Percentiles rank a stretch among this genome's conserved stretches.
Evolutionary conservation across 2,113 vertebrate genomes (phyloP).

Genomic region (Melanocharis versteri): DNA sequence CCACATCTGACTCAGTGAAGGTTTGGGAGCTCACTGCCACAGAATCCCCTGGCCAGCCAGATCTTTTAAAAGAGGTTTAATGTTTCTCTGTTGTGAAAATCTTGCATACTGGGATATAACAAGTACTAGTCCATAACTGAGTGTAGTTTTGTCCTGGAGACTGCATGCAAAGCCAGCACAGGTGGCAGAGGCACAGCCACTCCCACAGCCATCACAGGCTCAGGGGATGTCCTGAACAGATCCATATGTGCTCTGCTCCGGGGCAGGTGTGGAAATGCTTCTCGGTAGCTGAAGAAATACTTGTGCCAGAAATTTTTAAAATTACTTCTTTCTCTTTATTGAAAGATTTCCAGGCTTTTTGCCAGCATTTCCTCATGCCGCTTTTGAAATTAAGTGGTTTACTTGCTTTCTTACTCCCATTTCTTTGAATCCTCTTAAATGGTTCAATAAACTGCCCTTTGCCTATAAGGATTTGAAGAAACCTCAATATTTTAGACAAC

Average conservation of each 20-base stretch:
- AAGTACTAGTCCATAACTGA: background rate
- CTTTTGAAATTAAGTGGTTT: background rate
- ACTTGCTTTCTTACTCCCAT: background rate
- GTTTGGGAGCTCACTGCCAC: background rate
- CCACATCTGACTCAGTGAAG: background rate
- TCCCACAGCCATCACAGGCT: background rate
- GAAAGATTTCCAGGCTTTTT: background rate
- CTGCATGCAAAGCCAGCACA: background rate
- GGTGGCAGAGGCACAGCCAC: background rate
- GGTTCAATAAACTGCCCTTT: background rate
- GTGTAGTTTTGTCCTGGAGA: background rate
- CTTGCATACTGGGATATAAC: background rate
- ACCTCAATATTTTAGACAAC: background rate
- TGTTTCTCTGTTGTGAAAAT: background rate
- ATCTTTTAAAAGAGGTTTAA: background rate
- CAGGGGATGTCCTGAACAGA: background rate
- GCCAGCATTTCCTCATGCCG: background rate
- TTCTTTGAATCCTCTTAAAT: background rate
- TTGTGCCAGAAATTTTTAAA: background rate
- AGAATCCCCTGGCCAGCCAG: background rate
- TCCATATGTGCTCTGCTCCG: background rate
- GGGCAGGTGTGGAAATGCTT: background rate
- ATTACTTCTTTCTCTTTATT: background rate
- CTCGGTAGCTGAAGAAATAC: background rate
- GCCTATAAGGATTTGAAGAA: background rate